These are phyloP conservation scores for Micronycteris hirsuta DNA, from an alignment of 2,113 vertebrate species.

Conservation along the genomic window DNA sequence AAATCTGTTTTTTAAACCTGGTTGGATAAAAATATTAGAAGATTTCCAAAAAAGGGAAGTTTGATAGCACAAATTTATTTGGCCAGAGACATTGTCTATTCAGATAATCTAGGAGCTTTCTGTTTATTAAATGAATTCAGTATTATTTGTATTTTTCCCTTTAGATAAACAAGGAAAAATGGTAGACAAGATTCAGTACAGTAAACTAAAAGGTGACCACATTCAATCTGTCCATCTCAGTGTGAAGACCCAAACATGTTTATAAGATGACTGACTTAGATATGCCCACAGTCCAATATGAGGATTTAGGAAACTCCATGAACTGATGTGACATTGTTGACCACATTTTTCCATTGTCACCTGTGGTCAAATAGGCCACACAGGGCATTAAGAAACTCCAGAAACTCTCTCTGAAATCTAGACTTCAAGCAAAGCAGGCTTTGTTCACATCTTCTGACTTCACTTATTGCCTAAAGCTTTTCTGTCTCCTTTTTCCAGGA, in stretches of 20 bases:
- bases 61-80: slow-evolving; percentile 52
- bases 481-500: background rate
- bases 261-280: background rate
- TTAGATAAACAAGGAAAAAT: slow-evolving; percentile 40
- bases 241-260: background rate
- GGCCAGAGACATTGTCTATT: background rate
- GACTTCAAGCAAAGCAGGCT: background rate
- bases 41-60: slow-evolving; percentile 61
- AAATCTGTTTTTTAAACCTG: slow-evolving; percentile 59
- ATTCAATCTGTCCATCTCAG: background rate
- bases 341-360: background rate
- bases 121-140: slow-evolving; percentile 50
- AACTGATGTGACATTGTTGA: background rate
- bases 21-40: slow-evolving; percentile 27
- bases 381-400: background rate
- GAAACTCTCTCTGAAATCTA: background rate
- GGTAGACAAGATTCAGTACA: background rate
- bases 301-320: background rate
- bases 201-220: background rate
- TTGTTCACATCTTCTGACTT: background rate
- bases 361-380: background rate
- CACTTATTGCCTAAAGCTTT: background rate
- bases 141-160: slow-evolving; percentile 54
- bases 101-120: slow-evolving; percentile 43
- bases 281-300: background rate